Evolutionary conservation across 2,113 vertebrate species (phyloP).

Genomic region (Anthoscopus minutus): DNA sequence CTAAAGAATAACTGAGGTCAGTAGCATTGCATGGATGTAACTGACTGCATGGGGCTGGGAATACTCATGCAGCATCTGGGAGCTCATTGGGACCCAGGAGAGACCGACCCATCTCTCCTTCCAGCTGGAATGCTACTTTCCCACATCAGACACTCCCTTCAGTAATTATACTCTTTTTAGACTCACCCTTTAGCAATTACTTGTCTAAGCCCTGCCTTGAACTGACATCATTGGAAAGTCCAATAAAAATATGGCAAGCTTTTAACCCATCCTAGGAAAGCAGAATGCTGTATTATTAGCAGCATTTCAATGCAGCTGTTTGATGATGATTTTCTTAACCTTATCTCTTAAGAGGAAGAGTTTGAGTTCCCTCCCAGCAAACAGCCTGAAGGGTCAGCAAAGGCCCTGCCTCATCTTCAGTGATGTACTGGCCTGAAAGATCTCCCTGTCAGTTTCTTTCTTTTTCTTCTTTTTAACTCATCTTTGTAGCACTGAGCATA

Average conservation of each 20-base stretch:
- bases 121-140: slow-evolving; percentile 30
- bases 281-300: neutral
- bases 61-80: neutral
- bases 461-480: neutral
- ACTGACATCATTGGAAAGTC: slow-evolving; percentile 59
- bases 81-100: neutral
- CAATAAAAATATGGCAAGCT: slow-evolving; percentile 39
- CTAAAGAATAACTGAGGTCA: slow-evolving; percentile 15
- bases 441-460: neutral
- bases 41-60: neutral
- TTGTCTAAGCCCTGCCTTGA: slow-evolving; percentile 15
- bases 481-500: neutral
- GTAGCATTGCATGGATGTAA: neutral
- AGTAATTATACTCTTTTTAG: slow-evolving; percentile 45
- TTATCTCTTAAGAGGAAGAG: neutral
- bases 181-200: slow-evolving; percentile 46
- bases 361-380: neutral
- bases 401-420: neutral
- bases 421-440: neutral
- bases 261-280: slow-evolving; percentile 8
- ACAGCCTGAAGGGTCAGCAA: neutral
- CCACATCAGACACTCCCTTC: slow-evolving; percentile 55
- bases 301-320: neutral
- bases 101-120: neutral
- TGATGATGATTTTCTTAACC: neutral